Evolutionary conservation across 2,113 vertebrate species (phyloP).

Genomic region (Naja naja): DNA sequence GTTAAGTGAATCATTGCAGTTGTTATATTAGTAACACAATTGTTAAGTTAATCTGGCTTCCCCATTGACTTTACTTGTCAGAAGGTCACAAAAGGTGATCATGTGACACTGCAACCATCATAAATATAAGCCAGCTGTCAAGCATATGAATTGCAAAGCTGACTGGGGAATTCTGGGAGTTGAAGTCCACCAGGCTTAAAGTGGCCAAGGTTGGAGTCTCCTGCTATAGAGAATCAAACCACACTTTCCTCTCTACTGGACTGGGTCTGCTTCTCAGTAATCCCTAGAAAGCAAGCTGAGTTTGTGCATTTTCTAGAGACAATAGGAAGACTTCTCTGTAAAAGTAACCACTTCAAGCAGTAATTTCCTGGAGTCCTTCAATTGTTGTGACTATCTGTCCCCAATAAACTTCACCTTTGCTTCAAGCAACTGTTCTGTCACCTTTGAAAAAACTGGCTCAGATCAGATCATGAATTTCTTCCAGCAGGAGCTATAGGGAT

Average conservation of each 20-base stretch:
- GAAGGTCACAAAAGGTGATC: neutral
- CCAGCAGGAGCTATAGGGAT: neutral
- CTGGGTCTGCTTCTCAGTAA: neutral
- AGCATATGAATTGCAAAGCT: neutral
- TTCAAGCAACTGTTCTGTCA: too few relatives aligned
- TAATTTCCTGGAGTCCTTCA: neutral
- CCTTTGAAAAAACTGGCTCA: too few relatives aligned
- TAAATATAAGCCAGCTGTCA: neutral
- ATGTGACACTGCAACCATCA: neutral
- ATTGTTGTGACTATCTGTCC: neutral
- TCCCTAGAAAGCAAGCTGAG: neutral
- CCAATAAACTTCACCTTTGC: neutral
- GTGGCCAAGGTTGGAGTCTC: too few relatives aligned
- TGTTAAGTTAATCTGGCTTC: neutral
- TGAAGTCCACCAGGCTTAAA: too few relatives aligned
- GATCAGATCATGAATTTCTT: too few relatives aligned
- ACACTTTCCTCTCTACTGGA: neutral
- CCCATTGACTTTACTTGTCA: neutral
- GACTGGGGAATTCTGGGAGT: too few relatives aligned
- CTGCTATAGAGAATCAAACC: neutral
- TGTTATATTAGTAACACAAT: neutral
- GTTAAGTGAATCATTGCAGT: neutral
- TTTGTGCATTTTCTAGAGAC: neutral
- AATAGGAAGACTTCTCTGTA: neutral
- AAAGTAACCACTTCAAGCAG: neutral